A percentile compares a stretch with the other conserved stretches of the same genome.
phyloP scores from a whole-genome alignment of 2,888 invertebrate species.

The Diabrotica balteata region DNA sequence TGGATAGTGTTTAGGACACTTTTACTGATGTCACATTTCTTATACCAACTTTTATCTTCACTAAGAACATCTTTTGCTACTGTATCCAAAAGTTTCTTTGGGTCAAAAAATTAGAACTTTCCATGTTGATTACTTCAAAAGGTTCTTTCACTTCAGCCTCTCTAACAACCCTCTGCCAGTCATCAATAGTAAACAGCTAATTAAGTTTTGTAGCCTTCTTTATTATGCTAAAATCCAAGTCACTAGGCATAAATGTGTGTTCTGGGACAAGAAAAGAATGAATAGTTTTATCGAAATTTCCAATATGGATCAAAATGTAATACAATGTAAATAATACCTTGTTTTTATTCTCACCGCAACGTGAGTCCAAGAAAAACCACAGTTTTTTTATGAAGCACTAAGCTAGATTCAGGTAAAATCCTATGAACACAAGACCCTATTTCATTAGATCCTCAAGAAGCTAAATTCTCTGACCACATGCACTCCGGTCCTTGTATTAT shows the following conservation, averaged over 20 bases:
- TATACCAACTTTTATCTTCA: too few relatives aligned
- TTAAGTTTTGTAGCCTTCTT: background rate
- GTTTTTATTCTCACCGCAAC: conserved; percentile 1
- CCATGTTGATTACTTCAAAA: conserved; percentile 1
- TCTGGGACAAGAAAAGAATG: conserved; percentile 7
- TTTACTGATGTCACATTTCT: too few relatives aligned
- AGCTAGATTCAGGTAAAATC: background rate
- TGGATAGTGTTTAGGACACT: too few relatives aligned
- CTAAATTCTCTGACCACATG: conserved; percentile 2
- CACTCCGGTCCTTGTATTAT: background rate
- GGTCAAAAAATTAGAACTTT: background rate
- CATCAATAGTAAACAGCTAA: background rate
- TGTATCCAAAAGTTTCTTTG: conserved; percentile 2
- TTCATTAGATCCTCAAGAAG: conserved; percentile 2
- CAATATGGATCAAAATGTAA: conserved; percentile 3
- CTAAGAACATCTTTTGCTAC: conserved; percentile 2
- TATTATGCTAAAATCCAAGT: background rate
- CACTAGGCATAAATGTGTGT: background rate
- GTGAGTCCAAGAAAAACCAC: background rate
- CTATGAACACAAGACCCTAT: background rate
- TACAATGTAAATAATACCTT: background rate
- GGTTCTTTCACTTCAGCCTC: conserved; percentile 2
- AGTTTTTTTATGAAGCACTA: background rate
- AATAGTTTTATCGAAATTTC: conserved; percentile 2
- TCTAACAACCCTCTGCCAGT: conserved; percentile 2